A percentile compares a stretch with the other conserved stretches of the same genome.
Conservation (phyloP, 1,140 invertebrate species). For the Scaptomyza pallida region DNA sequence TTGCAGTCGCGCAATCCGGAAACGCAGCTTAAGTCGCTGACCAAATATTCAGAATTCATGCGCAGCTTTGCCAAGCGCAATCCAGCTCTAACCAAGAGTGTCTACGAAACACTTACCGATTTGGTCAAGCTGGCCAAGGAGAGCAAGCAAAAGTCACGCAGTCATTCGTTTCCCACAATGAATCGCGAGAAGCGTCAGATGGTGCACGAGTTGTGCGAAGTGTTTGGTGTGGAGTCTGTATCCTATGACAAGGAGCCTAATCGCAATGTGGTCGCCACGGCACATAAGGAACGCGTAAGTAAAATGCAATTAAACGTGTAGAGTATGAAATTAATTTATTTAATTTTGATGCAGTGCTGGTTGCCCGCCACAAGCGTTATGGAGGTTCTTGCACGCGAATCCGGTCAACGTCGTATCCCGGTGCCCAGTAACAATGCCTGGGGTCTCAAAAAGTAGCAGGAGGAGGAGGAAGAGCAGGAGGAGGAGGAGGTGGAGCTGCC, state of each 20-base stretch:
- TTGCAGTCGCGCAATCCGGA: conserved; percentile 94
- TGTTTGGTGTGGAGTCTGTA: conserved; percentile 96
- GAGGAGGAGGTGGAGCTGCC: conserved; percentile 44
- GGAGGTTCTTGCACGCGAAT: conserved; percentile 91
- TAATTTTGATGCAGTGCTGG: conserved; percentile 88
- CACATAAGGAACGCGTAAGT: conserved; percentile 90
- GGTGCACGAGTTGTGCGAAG: conserved; percentile 96
- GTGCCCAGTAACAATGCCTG: conserved; percentile 87
- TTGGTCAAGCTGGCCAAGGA: conserved; percentile 95
- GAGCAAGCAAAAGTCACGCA: conserved; percentile 93
- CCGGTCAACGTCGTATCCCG: conserved; percentile 90
- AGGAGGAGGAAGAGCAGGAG: conserved; percentile 44
- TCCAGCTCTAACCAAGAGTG: conserved; percentile 90
- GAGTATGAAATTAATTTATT: background rate
- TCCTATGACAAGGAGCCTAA: conserved; percentile 98
- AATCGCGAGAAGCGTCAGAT: conserved; percentile 94
- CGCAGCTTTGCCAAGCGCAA: conserved; percentile 94
- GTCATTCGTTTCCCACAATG: conserved; percentile 96
- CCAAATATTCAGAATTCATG: conserved; percentile 94
- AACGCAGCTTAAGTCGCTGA: conserved; percentile 89
- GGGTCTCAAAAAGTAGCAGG: conserved; percentile 74
- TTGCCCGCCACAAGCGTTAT: conserved; percentile 92
- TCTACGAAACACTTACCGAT: conserved; percentile 93
- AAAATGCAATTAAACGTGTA: background rate
- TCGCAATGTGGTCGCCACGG: conserved; percentile 96